Evolutionary conservation across 2,888 invertebrate genomes (phyloP).

Genomic region (Tetheella fluctuosa): DNA sequence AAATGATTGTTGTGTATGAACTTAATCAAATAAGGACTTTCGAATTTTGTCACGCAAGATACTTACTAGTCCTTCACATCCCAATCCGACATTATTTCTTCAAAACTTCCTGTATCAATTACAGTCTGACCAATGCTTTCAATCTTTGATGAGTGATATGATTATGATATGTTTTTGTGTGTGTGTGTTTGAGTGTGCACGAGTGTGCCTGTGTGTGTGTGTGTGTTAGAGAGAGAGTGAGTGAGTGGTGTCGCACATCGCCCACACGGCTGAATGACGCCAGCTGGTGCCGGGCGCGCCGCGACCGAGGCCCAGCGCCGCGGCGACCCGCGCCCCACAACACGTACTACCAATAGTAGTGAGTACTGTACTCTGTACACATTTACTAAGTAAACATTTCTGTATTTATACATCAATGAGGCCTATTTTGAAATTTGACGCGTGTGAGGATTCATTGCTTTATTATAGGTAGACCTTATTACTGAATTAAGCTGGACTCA

Average conservation of each 20-base stretch:
- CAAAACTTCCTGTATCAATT: neutral
- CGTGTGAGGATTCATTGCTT: too few relatives aligned
- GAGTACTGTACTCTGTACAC: slow-evolving; percentile 22
- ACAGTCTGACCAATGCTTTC: too few relatives aligned
- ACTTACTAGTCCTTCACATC: neutral
- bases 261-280: slow-evolving; percentile 60
- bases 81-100: neutral
- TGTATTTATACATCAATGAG: neutral
- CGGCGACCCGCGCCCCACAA: slow-evolving; percentile 16
- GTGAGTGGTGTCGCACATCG: slow-evolving; percentile 59
- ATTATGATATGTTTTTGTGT: too few relatives aligned
- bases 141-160: too few relatives aligned
- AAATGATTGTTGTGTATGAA: slow-evolving; percentile 25
- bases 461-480: too few relatives aligned
- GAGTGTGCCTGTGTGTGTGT: neutral
- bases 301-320: slow-evolving; percentile 22
- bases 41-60: neutral
- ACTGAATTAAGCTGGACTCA: too few relatives aligned
- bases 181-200: too few relatives aligned
- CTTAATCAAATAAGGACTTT: neutral
- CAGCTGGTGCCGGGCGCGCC: slow-evolving; percentile 47
- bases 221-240: slow-evolving; percentile 19
- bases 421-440: too few relatives aligned
- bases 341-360: slow-evolving; percentile 20
- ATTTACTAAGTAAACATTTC: too few relatives aligned